Evolutionary conservation across 2,797 vertebrate genomes (phyloP), one percentile per base, ranked within the genome.

Genomic region (Rhinella marina): DNA sequence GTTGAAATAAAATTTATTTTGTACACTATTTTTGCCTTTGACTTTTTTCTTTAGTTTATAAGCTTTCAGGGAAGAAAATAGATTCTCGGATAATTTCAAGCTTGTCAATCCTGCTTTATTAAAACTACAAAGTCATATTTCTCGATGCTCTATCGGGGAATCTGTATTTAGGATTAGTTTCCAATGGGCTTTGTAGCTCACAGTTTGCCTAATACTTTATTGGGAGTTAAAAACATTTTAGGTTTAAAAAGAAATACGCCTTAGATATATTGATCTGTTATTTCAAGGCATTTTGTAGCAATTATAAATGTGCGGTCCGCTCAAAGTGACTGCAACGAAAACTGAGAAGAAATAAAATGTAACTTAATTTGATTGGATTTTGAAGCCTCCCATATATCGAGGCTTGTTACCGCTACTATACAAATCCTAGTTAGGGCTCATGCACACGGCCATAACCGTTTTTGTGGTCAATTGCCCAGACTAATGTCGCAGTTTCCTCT

Each of bases 71-170:
- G 92, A 70, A 64, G 27, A 84, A 64, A 79, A 87, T 41, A 86
- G 93, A 94, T 95, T 83, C 79, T 86, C 80, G 82, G 93, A 95
- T 95, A 94, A 93, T 90, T 90, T 90, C 85, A 91, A 92, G 88
- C 61, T 90, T 92, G 92, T 90, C 93, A 93, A 92, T 95, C 91
- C 92, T 86, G 90, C 91, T 95, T 95, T 94, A 95, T 94, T 95
- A 95, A 95, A 93, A 17, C 87, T 91, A 91, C 91, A 86, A 92
- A 91, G 88, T 90, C 92, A 91, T 93, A 93, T 92, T 84, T 84
- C 87, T 70, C 52, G 90, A 81, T 57, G 81, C 62, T 13, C 7
- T 93, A 94, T 94, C 92, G 90, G 84, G 90, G 66, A 70, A 94
- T 94, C 92, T 94, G 90, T 92, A 90, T 92, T 93, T 92, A 91